These are phyloP conservation scores for Priocnemis perturbator DNA, from an alignment of 2,888 invertebrate genomes.

Conservation along the genomic window DNA sequence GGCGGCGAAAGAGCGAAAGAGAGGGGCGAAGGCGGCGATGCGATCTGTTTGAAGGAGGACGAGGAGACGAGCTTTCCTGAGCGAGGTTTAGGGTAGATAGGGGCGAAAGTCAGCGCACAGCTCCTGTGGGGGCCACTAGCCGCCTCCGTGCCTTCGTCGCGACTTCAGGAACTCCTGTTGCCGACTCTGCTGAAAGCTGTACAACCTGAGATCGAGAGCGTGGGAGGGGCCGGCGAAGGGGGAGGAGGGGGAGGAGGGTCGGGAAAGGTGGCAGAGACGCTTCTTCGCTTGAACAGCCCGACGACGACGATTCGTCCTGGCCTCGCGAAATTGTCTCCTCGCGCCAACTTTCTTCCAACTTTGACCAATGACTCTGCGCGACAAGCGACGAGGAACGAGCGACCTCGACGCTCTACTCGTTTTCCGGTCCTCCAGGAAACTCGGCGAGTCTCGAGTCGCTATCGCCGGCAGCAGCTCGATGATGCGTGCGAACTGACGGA, in stretches of 20 bases:
- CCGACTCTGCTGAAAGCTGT: conserved; percentile 71
- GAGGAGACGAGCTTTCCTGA: conserved; percentile 54
- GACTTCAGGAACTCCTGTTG: conserved; percentile 70
- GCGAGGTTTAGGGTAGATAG: conserved; percentile 64
- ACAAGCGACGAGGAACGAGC: too few species aligned
- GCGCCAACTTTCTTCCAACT: conserved; percentile 38
- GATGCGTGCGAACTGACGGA: too few species aligned
- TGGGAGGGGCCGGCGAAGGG: not conserved
- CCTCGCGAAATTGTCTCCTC: conserved; percentile 28
- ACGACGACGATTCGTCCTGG: conserved; percentile 37
- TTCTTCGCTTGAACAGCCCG: conserved; percentile 25
- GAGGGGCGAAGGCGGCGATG: conserved; percentile 28
- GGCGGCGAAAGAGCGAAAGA: conserved; percentile 27
- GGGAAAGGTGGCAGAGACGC: conserved; percentile 19
- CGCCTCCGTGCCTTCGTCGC: conserved; percentile 66
- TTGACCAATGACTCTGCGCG: conserved; percentile 16
- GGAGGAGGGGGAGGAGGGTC: conserved; percentile 14
- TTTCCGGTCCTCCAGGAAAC: not conserved
- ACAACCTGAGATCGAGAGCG: conserved; percentile 47
- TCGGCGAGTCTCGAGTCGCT: too few species aligned
- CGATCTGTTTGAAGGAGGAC: conserved; percentile 50
- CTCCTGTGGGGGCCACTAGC: conserved; percentile 73
- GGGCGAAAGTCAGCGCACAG: conserved; percentile 71
- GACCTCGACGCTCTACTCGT: too few species aligned
- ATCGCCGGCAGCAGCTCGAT: too few species aligned